A percentile compares a stretch with the other conserved stretches of the same genome.
Evolutionary conservation across 1,140 invertebrate genomes (phyloP).

Genomic region (Stegodyphus mimosarum): DNA sequence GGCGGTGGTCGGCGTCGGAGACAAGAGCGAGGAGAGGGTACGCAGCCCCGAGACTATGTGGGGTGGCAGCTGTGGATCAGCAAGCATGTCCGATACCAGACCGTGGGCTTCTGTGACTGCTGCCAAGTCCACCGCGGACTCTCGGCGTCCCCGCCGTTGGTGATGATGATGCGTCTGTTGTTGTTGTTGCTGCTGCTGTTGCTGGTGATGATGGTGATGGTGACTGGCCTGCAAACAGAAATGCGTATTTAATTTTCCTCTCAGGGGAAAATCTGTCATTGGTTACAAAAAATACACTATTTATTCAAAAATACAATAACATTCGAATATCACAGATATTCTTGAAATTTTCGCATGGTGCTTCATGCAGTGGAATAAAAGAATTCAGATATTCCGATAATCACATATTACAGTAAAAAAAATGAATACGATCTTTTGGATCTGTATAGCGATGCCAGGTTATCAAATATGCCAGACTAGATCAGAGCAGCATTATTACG

Average conservation of each 20-base stretch:
- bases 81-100: slow-evolving; percentile 72
- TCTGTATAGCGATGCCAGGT: no score
- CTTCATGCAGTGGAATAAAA: no score
- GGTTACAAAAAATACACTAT: no score
- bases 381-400: no score
- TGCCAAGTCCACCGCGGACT: slow-evolving; percentile 69
- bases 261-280: no score
- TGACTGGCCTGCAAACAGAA: slow-evolving; percentile 21
- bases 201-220: slow-evolving; percentile 45
- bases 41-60: slow-evolving; percentile 68
- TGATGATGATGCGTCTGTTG: slow-evolving; percentile 29
- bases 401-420: no score
- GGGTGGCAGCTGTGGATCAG: slow-evolving; percentile 68
- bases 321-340: no score
- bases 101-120: slow-evolving; percentile 73
- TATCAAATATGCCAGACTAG: no score
- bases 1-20: slow-evolving; percentile 62
- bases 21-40: slow-evolving; percentile 67
- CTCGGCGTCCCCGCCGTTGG: slow-evolving; percentile 8
- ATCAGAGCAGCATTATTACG: no score
- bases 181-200: slow-evolving; percentile 36
- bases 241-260: not conserved
- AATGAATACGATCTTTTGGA: no score
- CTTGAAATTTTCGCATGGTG: no score
- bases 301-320: no score